phyloP scores from a whole-genome alignment of 2,797 vertebrate species.

The Diplodus puntazzo region DNA sequence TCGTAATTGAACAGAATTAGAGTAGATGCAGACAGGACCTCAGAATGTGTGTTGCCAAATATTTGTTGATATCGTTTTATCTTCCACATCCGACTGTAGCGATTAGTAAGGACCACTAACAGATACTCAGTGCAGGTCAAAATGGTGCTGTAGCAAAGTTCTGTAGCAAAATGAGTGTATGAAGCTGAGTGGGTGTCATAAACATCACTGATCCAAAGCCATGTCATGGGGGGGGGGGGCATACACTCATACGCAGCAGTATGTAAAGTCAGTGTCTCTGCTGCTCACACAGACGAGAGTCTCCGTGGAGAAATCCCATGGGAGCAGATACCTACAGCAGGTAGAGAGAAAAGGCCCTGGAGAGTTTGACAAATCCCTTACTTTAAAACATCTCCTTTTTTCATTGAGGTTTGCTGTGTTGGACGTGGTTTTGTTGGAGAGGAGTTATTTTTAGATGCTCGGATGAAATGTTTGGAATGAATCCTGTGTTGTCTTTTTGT shows the following conservation, averaged over 20 bases:
- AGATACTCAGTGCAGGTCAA: background rate
- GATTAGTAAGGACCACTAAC: background rate
- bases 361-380: conserved; percentile 52
- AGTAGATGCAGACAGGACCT: background rate
- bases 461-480: conserved; percentile 72
- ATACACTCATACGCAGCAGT: conserved; percentile 19
- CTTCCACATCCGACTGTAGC: background rate
- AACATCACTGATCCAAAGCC: background rate
- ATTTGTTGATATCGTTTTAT: too few species aligned
- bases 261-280: conserved; percentile 87
- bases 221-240: background rate
- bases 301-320: conserved; percentile 93
- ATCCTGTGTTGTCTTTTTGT: conserved; percentile 40
- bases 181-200: background rate
- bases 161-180: background rate
- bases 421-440: conserved; percentile 31
- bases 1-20: background rate
- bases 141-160: too few species aligned
- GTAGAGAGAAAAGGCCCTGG: conserved; percentile 86
- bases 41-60: background rate
- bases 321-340: conserved; percentile 93
- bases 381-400: conserved; percentile 40
- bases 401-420: conserved; percentile 66
- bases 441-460: conserved; percentile 23
- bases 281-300: conserved; percentile 92